Evolutionary conservation across 2,888 invertebrate species (phyloP), one percentile per base, ranked within the genome.

Genomic region (Gasteruption jaculator): DNA sequence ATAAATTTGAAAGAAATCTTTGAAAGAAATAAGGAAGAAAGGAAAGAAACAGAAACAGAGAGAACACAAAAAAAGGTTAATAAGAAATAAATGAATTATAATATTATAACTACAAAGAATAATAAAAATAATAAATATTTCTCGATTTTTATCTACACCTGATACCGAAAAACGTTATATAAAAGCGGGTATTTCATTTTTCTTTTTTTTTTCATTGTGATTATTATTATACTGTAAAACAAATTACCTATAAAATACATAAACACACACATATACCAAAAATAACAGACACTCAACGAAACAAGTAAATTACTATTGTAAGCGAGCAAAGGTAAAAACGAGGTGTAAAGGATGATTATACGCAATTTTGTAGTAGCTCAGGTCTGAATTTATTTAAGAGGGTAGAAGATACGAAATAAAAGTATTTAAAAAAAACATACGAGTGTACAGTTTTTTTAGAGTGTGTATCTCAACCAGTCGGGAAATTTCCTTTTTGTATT

Each of bases 371-470:
- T 69, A 68, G 68, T 61, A 57, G 63, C 53, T 61, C 59, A 62
- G 62, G 57, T 61, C 62, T 63, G 59, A 53, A 52, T 60, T 61
- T 65, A 62, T 63, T 49, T 65, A 61, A 62, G 58, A 54, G 57
- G 61, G 63, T 67, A 68, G 68, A 60, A 54, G 57, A n/a, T n/a
- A n/a, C n/a, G n/a, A 62, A 62, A 59, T 55, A 64, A 68, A 68
- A 56, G 46, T 57, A 61, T 65, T 56, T 54, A 50, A 33, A 46
- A 54, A 39, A 55, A 61, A 48, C 45, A 44, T 45, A 50, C 27
- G 1, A 6, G 5, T 20, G 14, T 34, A 10, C 25, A 21, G 6
- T 36, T 36, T 14, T 38, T 48, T 36, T 42, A 36, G 19, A 31
- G 5, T 6, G 19, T 26, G 34, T 11, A 31, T 31, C 19, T 31